Conservation (phyloP, 2,888 invertebrate species). For the Agriopis leucophaearia region DNA sequence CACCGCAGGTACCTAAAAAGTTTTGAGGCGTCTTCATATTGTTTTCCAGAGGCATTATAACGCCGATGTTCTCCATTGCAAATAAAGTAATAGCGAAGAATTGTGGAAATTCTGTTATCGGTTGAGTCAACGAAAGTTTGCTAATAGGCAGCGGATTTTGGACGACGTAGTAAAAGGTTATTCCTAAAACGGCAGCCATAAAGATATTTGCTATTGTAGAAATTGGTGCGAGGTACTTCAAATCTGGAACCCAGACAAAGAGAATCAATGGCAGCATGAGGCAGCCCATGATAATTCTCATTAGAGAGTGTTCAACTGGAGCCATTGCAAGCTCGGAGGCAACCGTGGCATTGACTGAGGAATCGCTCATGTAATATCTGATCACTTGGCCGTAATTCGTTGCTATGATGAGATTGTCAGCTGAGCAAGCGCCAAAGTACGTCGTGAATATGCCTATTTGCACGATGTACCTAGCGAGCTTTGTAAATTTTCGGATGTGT, state of each 20-base stretch:
- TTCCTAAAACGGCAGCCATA: slow-evolving; percentile 91
- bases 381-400: slow-evolving; percentile 35
- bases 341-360: slow-evolving; percentile 1
- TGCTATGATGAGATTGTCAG: slow-evolving; percentile 33
- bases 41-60: slow-evolving; percentile 94
- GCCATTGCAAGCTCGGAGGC: slow-evolving; percentile 1
- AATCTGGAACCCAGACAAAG: slow-evolving; percentile 45
- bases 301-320: not conserved
- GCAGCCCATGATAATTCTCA: slow-evolving; percentile 13
- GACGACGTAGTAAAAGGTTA: slow-evolving; percentile 93
- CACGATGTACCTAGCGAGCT: slow-evolving; percentile 20
- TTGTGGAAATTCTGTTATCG: slow-evolving; percentile 85
- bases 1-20: slow-evolving; percentile 91
- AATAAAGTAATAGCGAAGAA: slow-evolving; percentile 96
- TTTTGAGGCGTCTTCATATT: slow-evolving; percentile 92
- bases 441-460: slow-evolving; percentile 32
- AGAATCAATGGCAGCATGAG: slow-evolving; percentile 14
- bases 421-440: slow-evolving; percentile 35
- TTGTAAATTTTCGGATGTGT: slow-evolving; percentile 23
- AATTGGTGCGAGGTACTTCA: slow-evolving; percentile 93
- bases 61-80: slow-evolving; percentile 94
- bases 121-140: slow-evolving; percentile 1
- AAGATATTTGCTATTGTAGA: slow-evolving; percentile 94
- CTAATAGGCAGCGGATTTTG: slow-evolving; percentile 14
- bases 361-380: slow-evolving; percentile 18